phyloP scores from a whole-genome alignment of 2,113 vertebrate genomes.

The Elachura formosa region DNA sequence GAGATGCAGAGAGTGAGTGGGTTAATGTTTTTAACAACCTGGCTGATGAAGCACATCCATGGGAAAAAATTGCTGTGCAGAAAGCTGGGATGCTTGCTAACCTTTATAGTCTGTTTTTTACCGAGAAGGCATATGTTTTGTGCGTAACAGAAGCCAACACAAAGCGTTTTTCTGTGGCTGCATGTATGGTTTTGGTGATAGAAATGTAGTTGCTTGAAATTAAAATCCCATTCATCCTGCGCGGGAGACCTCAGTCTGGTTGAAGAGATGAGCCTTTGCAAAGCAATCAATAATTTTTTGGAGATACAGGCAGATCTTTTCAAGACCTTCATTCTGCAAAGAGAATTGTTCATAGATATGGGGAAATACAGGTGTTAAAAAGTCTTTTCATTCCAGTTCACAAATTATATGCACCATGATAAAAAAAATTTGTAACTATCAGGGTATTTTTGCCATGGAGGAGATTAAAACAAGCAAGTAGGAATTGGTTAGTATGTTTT shows the following conservation, averaged over 20 bases:
- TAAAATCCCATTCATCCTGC: not conserved
- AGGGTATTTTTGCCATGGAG: not conserved
- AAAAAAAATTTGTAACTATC: not conserved
- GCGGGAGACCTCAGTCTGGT: fast-evolving
- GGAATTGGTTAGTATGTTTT: not conserved
- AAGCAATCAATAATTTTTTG: not conserved
- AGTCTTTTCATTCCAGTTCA: not conserved
- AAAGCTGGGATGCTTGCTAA: not conserved
- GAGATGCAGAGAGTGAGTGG: not conserved
- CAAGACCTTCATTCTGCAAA: not conserved
- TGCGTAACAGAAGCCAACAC: not conserved
- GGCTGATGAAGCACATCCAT: not conserved
- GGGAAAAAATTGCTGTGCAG: not conserved
- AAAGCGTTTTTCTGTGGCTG: not conserved
- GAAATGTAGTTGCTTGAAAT: not conserved
- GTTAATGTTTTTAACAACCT: not conserved
- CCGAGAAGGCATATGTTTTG: not conserved
- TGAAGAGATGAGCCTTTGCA: not conserved
- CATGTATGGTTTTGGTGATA: not conserved
- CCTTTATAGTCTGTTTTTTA: not conserved
- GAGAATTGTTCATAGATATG: not conserved
- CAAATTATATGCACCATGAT: not conserved
- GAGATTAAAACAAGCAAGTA: not conserved
- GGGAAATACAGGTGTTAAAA: not conserved
- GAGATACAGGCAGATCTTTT: not conserved